Conservation (phyloP, 2,113 vertebrate species). For the Thermophis baileyi region DNA sequence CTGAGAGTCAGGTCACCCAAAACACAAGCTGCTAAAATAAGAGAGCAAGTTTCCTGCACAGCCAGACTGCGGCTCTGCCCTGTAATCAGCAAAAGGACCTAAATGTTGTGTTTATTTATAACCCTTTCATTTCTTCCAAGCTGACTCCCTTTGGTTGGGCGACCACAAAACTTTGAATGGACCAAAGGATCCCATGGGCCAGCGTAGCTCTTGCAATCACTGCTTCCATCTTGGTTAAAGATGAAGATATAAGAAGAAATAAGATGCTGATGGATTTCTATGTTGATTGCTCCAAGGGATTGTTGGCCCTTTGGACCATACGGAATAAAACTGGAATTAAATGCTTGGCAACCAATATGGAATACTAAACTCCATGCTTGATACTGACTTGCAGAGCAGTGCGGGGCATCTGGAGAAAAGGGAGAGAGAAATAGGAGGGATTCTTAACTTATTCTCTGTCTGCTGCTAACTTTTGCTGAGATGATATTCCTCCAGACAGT, state of each 20-base stretch:
- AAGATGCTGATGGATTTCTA: neutral
- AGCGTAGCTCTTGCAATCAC: neutral
- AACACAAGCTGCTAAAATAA: slow-evolving; percentile 40
- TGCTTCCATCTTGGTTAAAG: neutral
- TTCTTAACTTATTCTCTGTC: neutral
- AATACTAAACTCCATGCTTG: neutral
- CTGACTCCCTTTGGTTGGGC: slow-evolving; percentile 3
- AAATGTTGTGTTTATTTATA: slow-evolving; percentile 37
- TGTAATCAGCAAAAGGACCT: slow-evolving; percentile 45
- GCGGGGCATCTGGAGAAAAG: neutral
- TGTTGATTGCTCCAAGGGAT: neutral
- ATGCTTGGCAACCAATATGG: neutral
- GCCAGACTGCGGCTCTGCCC: slow-evolving; percentile 41
- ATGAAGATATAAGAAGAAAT: neutral
- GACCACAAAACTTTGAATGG: slow-evolving; percentile 39
- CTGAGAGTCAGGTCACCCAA: slow-evolving; percentile 23
- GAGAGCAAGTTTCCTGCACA: slow-evolving; percentile 36
- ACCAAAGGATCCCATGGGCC: neutral
- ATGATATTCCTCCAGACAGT: neutral
- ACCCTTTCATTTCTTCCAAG: slow-evolving; percentile 33
- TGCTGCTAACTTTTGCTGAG: neutral
- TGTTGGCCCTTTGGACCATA: neutral
- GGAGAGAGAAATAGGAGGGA: no score
- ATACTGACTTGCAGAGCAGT: neutral
- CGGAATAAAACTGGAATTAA: neutral